These are phyloP conservation scores for Myotis lucifugus DNA, from an alignment of 2,113 vertebrate species.

Conservation along the genomic window DNA sequence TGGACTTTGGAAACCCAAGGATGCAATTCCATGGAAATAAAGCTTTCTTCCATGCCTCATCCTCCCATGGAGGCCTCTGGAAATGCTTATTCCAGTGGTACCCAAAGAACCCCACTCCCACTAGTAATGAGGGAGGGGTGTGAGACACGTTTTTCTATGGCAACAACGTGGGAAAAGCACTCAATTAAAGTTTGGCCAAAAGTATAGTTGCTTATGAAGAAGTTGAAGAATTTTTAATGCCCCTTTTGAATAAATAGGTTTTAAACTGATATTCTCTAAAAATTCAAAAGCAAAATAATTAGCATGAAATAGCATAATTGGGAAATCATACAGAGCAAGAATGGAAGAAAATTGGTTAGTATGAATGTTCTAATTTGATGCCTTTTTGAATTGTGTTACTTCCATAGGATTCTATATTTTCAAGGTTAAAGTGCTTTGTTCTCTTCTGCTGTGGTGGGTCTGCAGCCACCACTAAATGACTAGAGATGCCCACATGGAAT, in stretches of 20 bases:
- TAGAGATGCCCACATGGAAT: background rate
- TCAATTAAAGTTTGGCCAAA: background rate
- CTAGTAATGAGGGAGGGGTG: no score
- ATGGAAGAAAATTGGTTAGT: background rate
- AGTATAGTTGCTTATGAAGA: background rate
- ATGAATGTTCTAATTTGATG: conserved; percentile 4
- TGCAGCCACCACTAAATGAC: background rate
- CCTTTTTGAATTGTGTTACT: background rate
- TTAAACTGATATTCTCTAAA: background rate
- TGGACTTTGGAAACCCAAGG: no score
- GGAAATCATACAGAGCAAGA: background rate
- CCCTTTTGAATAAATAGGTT: background rate
- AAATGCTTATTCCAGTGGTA: no score
- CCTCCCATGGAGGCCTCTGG: no score
- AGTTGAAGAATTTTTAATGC: background rate
- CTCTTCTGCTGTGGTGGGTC: background rate
- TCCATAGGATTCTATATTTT: background rate
- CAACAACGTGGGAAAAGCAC: background rate
- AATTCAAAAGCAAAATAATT: conserved; percentile 29
- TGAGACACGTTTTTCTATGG: no score
- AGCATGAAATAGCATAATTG: background rate
- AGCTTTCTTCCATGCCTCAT: no score
- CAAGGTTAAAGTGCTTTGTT: background rate
- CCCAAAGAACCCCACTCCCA: no score
- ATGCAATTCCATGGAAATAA: no score